A percentile compares a stretch with the other conserved stretches of the same genome.
These are phyloP conservation scores for Dysmachus trigonus DNA, from an alignment of 2,888 invertebrate genomes.

Conservation along the genomic window DNA sequence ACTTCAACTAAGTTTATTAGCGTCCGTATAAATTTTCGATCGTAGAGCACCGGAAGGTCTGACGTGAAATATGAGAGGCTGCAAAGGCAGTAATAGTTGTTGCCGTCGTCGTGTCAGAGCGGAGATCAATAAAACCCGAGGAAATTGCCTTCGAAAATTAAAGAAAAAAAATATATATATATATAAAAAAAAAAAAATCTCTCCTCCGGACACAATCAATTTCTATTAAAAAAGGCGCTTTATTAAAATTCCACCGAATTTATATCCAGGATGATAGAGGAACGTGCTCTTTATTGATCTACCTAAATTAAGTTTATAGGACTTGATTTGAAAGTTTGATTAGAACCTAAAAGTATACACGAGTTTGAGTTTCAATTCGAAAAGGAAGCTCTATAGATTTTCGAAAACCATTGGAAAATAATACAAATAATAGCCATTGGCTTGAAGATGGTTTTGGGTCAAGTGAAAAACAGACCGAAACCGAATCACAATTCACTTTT, in stretches of 20 bases:
- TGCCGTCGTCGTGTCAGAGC: not conserved
- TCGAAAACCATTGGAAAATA: not conserved
- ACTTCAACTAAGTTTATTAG: not conserved
- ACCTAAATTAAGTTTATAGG: not conserved
- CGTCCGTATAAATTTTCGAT: conserved; percentile 5
- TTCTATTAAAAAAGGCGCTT: not conserved
- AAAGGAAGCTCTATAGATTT: not conserved
- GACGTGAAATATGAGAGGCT: not conserved
- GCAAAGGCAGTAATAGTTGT: not conserved
- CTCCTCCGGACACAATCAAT: not conserved
- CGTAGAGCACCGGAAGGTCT: not conserved
- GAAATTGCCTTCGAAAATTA: not conserved
- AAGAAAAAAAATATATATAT: not conserved
- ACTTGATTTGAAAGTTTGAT: not conserved
- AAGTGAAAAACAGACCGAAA: not conserved
- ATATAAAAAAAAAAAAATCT: not conserved
- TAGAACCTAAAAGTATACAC: not conserved
- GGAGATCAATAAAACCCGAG: not conserved
- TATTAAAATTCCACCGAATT: not conserved
- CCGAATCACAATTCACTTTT: not conserved
- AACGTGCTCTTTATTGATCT: not conserved
- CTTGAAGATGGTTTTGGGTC: not conserved
- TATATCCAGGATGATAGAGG: not conserved
- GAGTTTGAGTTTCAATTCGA: not conserved
- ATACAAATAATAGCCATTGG: not conserved